Evolutionary conservation across 2,113 vertebrate genomes (phyloP), one percentile per base, ranked within the genome.

Genomic region (Illadopsis cleaveri): DNA sequence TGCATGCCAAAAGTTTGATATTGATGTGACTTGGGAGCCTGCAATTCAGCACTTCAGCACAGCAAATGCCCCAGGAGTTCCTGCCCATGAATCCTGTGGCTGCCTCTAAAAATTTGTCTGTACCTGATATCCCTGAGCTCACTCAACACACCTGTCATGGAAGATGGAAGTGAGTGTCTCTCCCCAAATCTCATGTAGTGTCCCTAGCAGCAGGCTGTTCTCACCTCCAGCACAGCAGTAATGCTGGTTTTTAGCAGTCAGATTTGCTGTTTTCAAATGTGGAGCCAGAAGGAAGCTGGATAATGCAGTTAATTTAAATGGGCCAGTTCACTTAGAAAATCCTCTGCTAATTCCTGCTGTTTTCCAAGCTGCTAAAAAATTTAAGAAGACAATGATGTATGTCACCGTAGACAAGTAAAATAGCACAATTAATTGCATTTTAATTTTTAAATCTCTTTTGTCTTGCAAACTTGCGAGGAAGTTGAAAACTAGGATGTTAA

Each of bases 141-240:
- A 7, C 23, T 2, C 22, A 11, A 4, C 2, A 5, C 0, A 0
- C 24, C 44, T 27, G 15, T 1, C 6, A 0, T 1, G 53, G 1
- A 3, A 61, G 40, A 17, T 68, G 48, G 51, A 47, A 15, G 19
- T 60, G 61, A n/a, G 10, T 56, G 65, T 42, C 1, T 23, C 20
- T 88, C 62, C 27, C 62, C 64, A 45, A 33, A 81, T 31, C 54
- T 75, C 2, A 0, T 7, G 6, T 47, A 1, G 31, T 11, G 4
- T 35, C 21, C 40, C 47, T 27, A 0, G 18, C 54, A n/a, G 15
- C 42, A 33, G 42, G 0, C 30, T 66, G 23, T 11, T 54, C 56
- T 62, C 81, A 72, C 16, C 60, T 42, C 68, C 50, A 50, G 58
- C 25, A 19, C 2, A 33, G 28, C n/a, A 50, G 1, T 12, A 57